phyloP scores from a whole-genome alignment of 2,113 vertebrate genomes.

The Furnarius figulus region DNA sequence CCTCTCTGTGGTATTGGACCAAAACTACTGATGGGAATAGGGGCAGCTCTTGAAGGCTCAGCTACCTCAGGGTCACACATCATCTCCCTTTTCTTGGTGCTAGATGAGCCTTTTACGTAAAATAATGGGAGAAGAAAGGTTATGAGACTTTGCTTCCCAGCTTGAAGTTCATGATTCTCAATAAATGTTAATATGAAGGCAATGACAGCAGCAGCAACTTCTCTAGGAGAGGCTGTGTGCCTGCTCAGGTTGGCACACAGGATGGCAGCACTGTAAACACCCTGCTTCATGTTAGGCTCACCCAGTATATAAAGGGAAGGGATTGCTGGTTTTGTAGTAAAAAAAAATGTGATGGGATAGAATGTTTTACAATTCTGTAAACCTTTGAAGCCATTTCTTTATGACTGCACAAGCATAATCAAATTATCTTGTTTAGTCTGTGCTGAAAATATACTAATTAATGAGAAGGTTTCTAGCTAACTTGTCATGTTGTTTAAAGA shows the following conservation, averaged over 20 bases:
- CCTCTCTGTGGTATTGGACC: neutral
- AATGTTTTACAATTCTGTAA: neutral
- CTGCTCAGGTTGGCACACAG: neutral
- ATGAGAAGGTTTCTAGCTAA: neutral
- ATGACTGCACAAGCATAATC: neutral
- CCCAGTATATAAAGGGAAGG: fast-evolving
- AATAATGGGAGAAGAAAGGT: neutral
- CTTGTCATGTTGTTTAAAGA: neutral
- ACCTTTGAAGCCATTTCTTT: neutral
- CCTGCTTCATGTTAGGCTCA: neutral
- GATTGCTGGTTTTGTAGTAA: neutral
- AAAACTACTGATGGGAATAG: neutral
- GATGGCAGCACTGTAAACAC: neutral
- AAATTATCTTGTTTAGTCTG: neutral
- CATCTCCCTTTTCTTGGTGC: neutral
- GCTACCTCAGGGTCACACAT: neutral
- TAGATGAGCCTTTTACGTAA: neutral
- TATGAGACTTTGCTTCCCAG: neutral
- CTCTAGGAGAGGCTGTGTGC: neutral
- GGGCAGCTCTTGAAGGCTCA: neutral
- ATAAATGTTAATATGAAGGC: neutral
- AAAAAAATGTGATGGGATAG: neutral
- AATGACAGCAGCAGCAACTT: neutral
- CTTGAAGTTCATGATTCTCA: neutral
- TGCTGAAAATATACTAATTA: neutral